Base-by-base conservation (phyloP, 2,888 invertebrate genomes). In the Lapara coniferarum region DNA sequence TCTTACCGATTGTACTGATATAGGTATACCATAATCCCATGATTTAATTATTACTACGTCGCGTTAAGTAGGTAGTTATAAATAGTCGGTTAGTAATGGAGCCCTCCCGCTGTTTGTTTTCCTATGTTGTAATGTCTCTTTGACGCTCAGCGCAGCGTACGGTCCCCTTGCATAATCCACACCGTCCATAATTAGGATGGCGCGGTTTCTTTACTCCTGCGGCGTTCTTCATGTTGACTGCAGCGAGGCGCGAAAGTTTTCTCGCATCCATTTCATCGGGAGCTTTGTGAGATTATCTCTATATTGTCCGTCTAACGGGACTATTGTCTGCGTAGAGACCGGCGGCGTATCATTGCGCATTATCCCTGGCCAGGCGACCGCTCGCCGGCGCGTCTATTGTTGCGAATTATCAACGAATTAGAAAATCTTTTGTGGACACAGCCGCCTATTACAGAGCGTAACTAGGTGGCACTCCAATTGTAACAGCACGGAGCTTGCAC, bases 391-490 rank as follows among this genome's bases (percentile, higher is more conserved):
- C 71, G 71, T 70, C 80, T 74, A 88, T 93, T 92, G 92, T 93
- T 84, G 81, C 81, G 85, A 92, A 92, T 93, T 92, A 93, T 85
- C 85, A 82, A 80, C 89, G 89, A 93, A 92, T 93, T 93, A 93
- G 83, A 90, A 89, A 87, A 83, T 75, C 86, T 87, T 91, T 89
- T 85, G 82, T 77, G 71, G 73, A 78, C 74, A 80, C 89, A 90
- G 90, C 79, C 82, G 74, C 72, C 83, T 84, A 85, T 87, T 78
- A 80, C 78, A 82, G 78, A 85, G 92, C 91, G 93, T 92, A 93
- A 89, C 92, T 90, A 92, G 93, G 93, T 93, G 92, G 93, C 93
- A 86, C 80, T 81, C 81, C 84, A 81, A 85, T 84, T 81, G 57
- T 69, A 66, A 70, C 72, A 83, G 81, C 85, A 84, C 81, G 76